Percentiles rank a stretch among this genome's conserved stretches.
Conservation (phyloP, 2,797 vertebrate genomes). For the Morelia viridis region DNA sequence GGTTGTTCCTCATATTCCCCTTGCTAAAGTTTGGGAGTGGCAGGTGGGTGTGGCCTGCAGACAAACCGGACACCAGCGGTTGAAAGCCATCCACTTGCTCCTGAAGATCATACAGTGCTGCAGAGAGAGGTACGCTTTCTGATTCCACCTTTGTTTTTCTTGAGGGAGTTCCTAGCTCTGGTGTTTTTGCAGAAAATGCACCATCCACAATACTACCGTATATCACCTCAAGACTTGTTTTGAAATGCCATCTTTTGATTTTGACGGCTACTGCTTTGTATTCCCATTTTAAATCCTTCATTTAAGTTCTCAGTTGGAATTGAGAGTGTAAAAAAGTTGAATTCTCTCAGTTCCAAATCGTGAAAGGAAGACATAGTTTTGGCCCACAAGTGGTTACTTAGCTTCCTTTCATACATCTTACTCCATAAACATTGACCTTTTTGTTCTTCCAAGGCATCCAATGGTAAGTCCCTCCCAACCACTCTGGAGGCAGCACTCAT, state of each 20-base stretch:
- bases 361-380: not conserved
- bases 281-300: not conserved
- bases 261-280: not conserved
- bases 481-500: not conserved
- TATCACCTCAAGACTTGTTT: not conserved
- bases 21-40: conserved; percentile 95
- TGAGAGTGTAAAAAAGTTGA: not conserved
- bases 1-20: conserved; percentile 82
- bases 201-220: not conserved
- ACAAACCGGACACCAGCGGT: conserved; percentile 89
- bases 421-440: not conserved
- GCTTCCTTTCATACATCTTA: not conserved
- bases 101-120: conserved; percentile 87
- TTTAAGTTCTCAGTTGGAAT: not conserved
- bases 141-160: not conserved
- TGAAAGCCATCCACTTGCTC: conserved; percentile 93
- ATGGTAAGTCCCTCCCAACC: not conserved
- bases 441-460: not conserved
- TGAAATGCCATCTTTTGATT: not conserved
- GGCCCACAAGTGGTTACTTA: not conserved
- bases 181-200: not conserved
- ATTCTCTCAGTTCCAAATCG: not conserved
- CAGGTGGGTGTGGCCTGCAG: conserved; percentile 94
- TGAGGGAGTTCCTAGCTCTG: not conserved
- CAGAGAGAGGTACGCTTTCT: conserved; percentile 77